Base-by-base conservation (phyloP, 2,888 invertebrate species). In the Pediacus dermestoides region DNA sequence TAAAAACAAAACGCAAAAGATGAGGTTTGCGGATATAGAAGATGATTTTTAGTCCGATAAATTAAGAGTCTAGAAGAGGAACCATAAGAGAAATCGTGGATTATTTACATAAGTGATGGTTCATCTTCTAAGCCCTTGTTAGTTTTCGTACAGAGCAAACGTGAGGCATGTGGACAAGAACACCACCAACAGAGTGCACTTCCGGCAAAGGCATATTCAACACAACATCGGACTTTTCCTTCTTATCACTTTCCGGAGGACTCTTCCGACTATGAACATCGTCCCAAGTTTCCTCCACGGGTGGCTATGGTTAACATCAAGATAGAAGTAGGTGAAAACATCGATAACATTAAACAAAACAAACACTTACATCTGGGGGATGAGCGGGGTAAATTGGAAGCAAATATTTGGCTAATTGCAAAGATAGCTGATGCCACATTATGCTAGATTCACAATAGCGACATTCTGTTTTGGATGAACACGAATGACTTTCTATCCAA, bases 361-460 rank as follows among this genome's bases (percentile, higher is more conserved):
- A 11, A 13, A 28, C 37, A 70, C 76, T 75, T 73, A 88, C 86
- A 70, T 87, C 86, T 16, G 86, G 82, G 40, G 85, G 84, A 53
- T 82, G 77, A 21, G 82, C 80, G 9, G 84, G 82, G 63, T 79
- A 76, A 52, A 81, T 76, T 1, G 88, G 88, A 34, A 82, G 84
- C 61, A 91, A 77, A 53, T 87, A 88, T 46, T 85, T 81, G 15
- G 92, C 80, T 18, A 92, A 71, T 54, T 85, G 80, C 34, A 89
- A 77, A 7, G 88, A 85, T 18, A 95, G 71, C 67, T 94, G 95
- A 70, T 95, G 93, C 88, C 95, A 95, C 72, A 94, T 85, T 16
- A 93, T 88, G 15, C 88, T 84, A 37, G 92, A 87, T 65, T 94
- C 93, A 70, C 96, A 97, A 65, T 88, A 90, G 34, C 84, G 80